Base-by-base conservation (phyloP, 2,888 invertebrate species). In the Chrysolina oricalcia region DNA sequence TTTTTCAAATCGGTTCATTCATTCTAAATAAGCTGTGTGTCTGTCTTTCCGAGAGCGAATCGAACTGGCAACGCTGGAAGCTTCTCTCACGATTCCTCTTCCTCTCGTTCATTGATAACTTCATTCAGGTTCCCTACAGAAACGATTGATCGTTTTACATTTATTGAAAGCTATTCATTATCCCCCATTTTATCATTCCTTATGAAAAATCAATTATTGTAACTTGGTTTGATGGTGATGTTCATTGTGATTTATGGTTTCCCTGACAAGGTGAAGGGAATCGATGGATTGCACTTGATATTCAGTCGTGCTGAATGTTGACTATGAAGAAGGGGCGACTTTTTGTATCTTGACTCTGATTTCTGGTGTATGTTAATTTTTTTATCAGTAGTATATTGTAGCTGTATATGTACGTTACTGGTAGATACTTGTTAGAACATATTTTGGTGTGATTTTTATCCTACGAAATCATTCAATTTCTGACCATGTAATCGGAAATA, bases 141-240 rank as follows among this genome's bases (percentile, higher is more conserved):
- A 59, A 67, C 67, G 67, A 67, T 67, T 67, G 67, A 67, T 67
- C 67, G 67, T 50, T 40, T 40, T n/a, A 68, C 63, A 63, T 73
- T 73, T 64, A 69, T 73, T 43, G 69, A 69, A 73, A 50, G 62
- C 72, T 67, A 62, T 72, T 67, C 72, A 62, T 72, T 67, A 56
- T 72, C 59, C 67, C 53, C 67, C 66, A 13, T 53, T 66, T 67
- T 41, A 66, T 67, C 59, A 66, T 72, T 72, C 62, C 72, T 67
- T 67, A 73, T 73, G 69, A 64, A 73, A 73, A 73, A 73, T 69
- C 74, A 70, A 74, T 74, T 74, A 74, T 56, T 70, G 66, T 70
- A 68, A 74, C 69, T 74, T 62, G 66, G 46, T 72, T 72, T 66
- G 72, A 53, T 72, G 72, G 46, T 56, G 56, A 66, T 74, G 74